Evolutionary conservation across 2,797 vertebrate species (phyloP).

Genomic region (Chiroxiphia lanceolata): DNA sequence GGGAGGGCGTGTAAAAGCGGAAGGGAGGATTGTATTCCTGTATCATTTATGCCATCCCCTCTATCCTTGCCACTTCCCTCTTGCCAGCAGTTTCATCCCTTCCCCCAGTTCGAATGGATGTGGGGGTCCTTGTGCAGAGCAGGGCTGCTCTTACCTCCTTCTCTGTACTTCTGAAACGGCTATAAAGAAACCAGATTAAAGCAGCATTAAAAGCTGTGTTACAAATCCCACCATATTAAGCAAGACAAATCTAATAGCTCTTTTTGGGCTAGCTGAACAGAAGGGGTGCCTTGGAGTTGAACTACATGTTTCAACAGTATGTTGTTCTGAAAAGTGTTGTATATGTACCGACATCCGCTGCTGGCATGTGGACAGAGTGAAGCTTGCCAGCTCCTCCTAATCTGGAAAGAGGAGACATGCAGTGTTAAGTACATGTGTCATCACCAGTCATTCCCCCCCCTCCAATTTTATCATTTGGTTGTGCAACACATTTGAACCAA

Average conservation of each 20-base stretch:
- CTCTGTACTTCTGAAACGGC: not conserved
- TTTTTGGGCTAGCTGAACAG: slow-evolving; percentile 20
- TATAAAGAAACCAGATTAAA: slow-evolving; percentile 24
- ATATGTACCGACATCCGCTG: slow-evolving; percentile 67
- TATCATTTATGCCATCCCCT: not conserved
- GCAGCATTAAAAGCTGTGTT: slow-evolving; percentile 12
- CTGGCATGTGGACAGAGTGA: slow-evolving; percentile 42
- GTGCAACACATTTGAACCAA: slow-evolving; percentile 44
- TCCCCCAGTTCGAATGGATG: not conserved
- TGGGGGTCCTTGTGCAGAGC: not conserved
- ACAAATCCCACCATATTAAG: slow-evolving; percentile 20
- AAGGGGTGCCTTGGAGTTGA: slow-evolving; percentile 53
- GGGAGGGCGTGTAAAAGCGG: not conserved
- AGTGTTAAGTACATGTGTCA: slow-evolving; percentile 68
- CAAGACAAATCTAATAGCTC: not conserved
- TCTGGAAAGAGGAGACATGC: slow-evolving; percentile 54
- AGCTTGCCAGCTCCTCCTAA: slow-evolving; percentile 57
- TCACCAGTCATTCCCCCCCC: not conserved
- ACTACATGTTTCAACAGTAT: slow-evolving; percentile 58
- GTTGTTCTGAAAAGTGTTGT: slow-evolving; percentile 66
- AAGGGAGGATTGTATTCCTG: not conserved
- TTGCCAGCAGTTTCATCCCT: not conserved
- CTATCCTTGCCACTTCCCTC: not conserved
- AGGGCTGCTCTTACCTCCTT: not conserved
- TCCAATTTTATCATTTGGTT: slow-evolving; percentile 33